Evolutionary conservation across 2,797 vertebrate genomes (phyloP), one percentile per base, ranked within the genome.

Genomic region (Halcyon chelicuti): DNA sequence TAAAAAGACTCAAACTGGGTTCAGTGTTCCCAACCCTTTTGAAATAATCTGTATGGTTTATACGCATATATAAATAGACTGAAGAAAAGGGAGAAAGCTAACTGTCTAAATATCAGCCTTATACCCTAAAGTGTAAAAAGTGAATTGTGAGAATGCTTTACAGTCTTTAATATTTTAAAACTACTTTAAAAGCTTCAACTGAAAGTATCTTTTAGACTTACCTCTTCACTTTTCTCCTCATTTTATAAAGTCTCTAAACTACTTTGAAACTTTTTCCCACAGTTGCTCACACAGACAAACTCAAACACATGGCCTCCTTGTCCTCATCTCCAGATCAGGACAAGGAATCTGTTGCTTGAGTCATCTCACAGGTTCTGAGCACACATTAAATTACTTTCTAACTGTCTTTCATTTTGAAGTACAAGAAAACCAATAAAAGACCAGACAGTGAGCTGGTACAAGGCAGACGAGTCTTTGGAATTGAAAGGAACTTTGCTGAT

Each of bases 61-160:
- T 19, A 55, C 0, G 2, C 9, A 26, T 11, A 67, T 3, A 37
- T 4, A 78, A 65, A 62, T 28, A 78, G 0, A 76, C 0, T 18
- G 16, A 74, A 75, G 26, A 78, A 18, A 86, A 51, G 19, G 9
- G 10, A 74, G n/a, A 77, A 84, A 75, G 16, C 5, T 39, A 68
- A 80, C 19, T 25, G 25, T 51, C 14, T 51, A 51, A 51, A 16
- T 51, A 51, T 51, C 49, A 51, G 49, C 49, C 25, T 26, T 26
- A 28, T 28, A 26, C 14, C 14, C 49, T 51, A 51, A 51, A 58
- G 12, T 28, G 14, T 22, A 58, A 76, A 61, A 89, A 31, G 19
- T 19, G 4, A 75, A 75, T 17, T 37, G 11, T 1, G 6, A 40
- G 22, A 23, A 49, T 3, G n/a, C 60, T 82, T 76, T 46, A 58